Conservation (phyloP, 35 echinoderm and acorn worm species). For the Heliocidaris erythrogramma region DNA sequence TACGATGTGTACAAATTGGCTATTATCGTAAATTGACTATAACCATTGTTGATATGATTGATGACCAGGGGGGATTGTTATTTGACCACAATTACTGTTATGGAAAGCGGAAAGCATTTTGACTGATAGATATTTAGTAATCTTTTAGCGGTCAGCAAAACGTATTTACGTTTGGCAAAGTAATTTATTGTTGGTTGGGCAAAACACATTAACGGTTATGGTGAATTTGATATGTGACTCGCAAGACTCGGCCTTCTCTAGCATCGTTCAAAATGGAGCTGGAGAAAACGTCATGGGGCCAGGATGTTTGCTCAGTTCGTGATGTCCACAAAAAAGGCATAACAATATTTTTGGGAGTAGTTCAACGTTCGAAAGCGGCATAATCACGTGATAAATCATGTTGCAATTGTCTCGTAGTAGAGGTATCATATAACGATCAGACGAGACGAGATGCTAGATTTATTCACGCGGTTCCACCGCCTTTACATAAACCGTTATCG, state of each 20-base stretch:
- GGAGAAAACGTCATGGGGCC: background rate
- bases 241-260: too few relatives aligned
- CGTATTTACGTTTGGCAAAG: background rate
- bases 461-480: background rate
- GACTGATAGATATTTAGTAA: background rate
- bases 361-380: background rate
- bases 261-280: too few relatives aligned
- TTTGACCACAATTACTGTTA: background rate
- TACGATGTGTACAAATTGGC: background rate
- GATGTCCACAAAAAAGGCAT: background rate
- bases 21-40: background rate
- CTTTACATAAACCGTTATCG: background rate
- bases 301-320: background rate
- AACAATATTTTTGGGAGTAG: background rate
- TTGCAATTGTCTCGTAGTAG: background rate
- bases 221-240: too few relatives aligned
- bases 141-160: background rate
- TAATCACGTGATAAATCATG: constrained; percentile 14
- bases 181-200: background rate
- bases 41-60: background rate
- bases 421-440: background rate
- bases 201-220: too few relatives aligned
- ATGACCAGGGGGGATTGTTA: background rate
- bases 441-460: background rate
- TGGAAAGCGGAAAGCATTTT: background rate